These are phyloP conservation scores for Spatula versicolor DNA, from an alignment of 2,797 vertebrate species.

Conservation along the genomic window DNA sequence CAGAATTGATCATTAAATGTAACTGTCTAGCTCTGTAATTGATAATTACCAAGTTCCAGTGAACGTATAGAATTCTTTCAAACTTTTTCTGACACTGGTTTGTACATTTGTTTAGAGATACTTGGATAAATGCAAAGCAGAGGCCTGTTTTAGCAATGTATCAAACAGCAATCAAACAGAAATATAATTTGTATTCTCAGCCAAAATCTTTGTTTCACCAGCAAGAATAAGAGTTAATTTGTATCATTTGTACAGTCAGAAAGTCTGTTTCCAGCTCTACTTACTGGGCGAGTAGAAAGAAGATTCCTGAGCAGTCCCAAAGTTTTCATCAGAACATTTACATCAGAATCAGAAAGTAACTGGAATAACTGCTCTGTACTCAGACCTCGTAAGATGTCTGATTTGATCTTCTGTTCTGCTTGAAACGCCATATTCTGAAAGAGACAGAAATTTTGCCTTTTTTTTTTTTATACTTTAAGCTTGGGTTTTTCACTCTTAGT, in stretches of 20 bases:
- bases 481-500: neutral
- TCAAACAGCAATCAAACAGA: neutral
- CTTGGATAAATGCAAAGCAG: neutral
- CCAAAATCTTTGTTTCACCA: neutral
- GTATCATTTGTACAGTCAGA: neutral
- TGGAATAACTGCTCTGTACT: conserved; percentile 96
- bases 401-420: conserved; percentile 98
- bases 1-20: neutral
- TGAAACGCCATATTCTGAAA: conserved; percentile 99
- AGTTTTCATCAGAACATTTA: conserved; percentile 98
- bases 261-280: conserved; percentile 59
- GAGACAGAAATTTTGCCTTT: neutral
- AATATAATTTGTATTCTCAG: neutral
- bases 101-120: neutral
- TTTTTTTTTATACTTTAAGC: neutral
- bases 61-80: neutral
- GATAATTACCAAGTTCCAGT: neutral
- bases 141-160: neutral
- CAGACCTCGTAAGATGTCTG: conserved; percentile 93
- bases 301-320: conserved; percentile 96
- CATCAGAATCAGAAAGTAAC: conserved; percentile 94
- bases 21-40: neutral
- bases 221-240: neutral
- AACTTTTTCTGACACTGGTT: neutral
- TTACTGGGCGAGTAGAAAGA: conserved; percentile 94